A percentile compares a stretch with the other conserved stretches of the same genome.
These are phyloP conservation scores for Heliconius hortense DNA, from an alignment of 2,888 invertebrate genomes.

Conservation along the genomic window DNA sequence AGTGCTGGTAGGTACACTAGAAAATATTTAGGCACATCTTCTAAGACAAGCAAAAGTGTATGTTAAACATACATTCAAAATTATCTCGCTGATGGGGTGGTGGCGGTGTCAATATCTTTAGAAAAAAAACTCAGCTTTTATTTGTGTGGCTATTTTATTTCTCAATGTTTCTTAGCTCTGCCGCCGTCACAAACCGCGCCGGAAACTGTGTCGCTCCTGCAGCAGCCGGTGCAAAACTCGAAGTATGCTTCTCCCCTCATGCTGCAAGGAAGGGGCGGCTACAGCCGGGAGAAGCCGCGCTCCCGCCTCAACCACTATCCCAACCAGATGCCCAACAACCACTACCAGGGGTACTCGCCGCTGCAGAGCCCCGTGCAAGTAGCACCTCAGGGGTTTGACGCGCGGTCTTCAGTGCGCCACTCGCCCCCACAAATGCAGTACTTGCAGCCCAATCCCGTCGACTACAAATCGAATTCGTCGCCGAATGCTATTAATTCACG, in stretches of 20 bases:
- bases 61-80: no score
- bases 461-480: conserved; percentile 63
- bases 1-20: conserved; percentile 57
- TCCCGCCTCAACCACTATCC: conserved; percentile 61
- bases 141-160: conserved; percentile 1
- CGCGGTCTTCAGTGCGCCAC: conserved; percentile 45
- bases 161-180: conserved; percentile 49
- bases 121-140: not conserved
- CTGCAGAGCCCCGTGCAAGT: conserved; percentile 46
- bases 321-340: conserved; percentile 50
- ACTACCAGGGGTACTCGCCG: conserved; percentile 60
- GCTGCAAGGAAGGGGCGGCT: conserved; percentile 64
- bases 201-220: conserved; percentile 75
- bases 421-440: conserved; percentile 64
- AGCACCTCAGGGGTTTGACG: conserved; percentile 43
- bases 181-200: conserved; percentile 78
- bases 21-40: not conserved
- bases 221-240: conserved; percentile 67
- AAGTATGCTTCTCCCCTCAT: conserved; percentile 69
- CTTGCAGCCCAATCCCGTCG: conserved; percentile 58
- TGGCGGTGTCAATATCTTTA: no score
- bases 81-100: no score
- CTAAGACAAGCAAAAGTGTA: no score
- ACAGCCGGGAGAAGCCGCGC: conserved; percentile 66
- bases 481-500: conserved; percentile 51